These are phyloP conservation scores for Coelinius sp. DNA, from an alignment of 2,888 invertebrate species.

Conservation along the genomic window DNA sequence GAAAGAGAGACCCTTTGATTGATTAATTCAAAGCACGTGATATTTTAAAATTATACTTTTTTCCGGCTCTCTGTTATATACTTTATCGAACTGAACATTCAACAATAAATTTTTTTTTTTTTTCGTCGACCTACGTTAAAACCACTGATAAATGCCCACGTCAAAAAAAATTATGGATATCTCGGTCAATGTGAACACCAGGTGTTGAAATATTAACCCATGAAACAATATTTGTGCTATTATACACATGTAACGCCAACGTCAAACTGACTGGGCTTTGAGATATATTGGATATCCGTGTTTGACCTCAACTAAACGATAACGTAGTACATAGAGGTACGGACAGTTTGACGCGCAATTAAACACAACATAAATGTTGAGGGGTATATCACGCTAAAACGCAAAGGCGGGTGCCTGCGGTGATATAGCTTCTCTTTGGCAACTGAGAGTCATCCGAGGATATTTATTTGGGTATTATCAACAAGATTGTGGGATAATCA, in stretches of 20 bases:
- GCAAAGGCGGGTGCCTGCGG: conserved; percentile 22
- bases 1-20: too few relatives aligned
- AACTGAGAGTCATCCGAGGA: background rate
- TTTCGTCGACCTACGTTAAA: background rate
- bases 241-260: conserved; percentile 26
- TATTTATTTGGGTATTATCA: conserved; percentile 9
- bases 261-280: conserved; percentile 5
- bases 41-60: too few relatives aligned
- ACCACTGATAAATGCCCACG: conserved; percentile 8
- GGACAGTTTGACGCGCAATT: conserved; percentile 57
- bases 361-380: conserved; percentile 54
- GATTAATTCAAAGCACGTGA: too few relatives aligned
- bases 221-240: conserved; percentile 16
- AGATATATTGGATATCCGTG: conserved; percentile 21
- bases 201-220: conserved; percentile 21
- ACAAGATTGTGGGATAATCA: too few relatives aligned
- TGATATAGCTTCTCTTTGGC: conserved; percentile 2
- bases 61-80: too few relatives aligned
- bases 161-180: conserved; percentile 3
- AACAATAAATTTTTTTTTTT: background rate
- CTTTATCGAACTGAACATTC: too few relatives aligned
- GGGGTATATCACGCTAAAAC: conserved; percentile 12
- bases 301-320: conserved; percentile 4
- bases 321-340: conserved; percentile 6
- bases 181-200: conserved; percentile 22